Evolutionary conservation across 1,140 invertebrate genomes (phyloP), one percentile per base, ranked within the genome.

Genomic region (Goniozus legneri): DNA sequence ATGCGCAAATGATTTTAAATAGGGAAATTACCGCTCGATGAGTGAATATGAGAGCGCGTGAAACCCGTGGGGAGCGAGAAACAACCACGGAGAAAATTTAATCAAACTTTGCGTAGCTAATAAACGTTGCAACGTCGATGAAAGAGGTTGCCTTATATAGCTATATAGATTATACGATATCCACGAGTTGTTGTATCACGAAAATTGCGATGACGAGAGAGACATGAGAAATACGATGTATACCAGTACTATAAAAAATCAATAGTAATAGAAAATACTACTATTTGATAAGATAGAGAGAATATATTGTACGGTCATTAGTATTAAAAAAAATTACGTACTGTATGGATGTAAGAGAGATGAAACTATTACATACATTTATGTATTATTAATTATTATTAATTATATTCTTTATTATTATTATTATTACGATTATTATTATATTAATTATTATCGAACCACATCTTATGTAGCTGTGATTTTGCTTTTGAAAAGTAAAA

Each of bases 401-500:
- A 62, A 63, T 64, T 61, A 55, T 54, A 63, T 4, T 58, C 54
- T 49, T 40, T 60, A 56, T 58, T 50, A 53, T 52, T 53, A 54
- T 56, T 57, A 62, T 58, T 52, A 58, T 52, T 52, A 61, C 39
- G 48, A 61, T 55, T 41, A 52, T 44, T 52, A 58, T 49, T 52
- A 58, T 57, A 39, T 61, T 58, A 54, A 66, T 58, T 54, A 68
- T 61, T 62, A 73, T 69, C 58, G 62, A 72, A 71, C 65, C 60
- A 75, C 67, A 73, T 69, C 59, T 71, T 75, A 74, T 74, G 73
- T 75, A 75, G 70, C 71, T 75, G 73, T 75, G 73, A 74, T 75
- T 75, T 75, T 71, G 73, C 73, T 75, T 75, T 74, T 64, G 67
- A 72, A 67, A 72, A 75, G 73, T 75, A 67, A 74, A 73, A 67